Base-by-base conservation (phyloP, 2,888 invertebrate species). In the Eurytoma adleriae region DNA sequence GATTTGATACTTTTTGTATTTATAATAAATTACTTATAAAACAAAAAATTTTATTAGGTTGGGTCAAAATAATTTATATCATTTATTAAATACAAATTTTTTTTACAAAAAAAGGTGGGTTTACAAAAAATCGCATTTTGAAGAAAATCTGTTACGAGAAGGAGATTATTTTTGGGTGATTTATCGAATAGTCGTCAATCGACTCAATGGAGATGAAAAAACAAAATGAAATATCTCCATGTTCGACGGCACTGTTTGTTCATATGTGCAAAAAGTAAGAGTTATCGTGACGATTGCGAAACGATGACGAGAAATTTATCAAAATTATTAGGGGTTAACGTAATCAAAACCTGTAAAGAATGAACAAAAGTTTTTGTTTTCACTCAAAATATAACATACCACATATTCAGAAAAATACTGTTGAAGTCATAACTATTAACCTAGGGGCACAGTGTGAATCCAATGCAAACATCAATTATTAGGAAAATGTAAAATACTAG, bases 141-240 rank as follows among this genome's bases (percentile, higher is more conserved):
- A 68, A 68, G 67, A 67, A 59, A 30, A 56, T 16, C 16, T 3
- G 18, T 66, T 40, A 16, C 20, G 54, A 54, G n/a, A 52, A 66
- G 59, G 59, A 59, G 50, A 50, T 27, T 59, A 59, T 68, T 67
- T 68, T 59, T 52, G 75, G 66, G 56, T 57, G 52, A 59, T 27
- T 68, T 40, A 75, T 59, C 67, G 67, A 75, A 59, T 75, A 67
- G 59, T 59, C 75, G 75, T 68, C 75, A 59, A 75, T 75, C 75
- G 75, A 75, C 24, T 52, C 12, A 10, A 52, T 18, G 62, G 54
- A 50, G 62, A 27, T 54, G 30, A n/a, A n/a, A 50, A 64, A 2
- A 16, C 56, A 24, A 74, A 74, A 40, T 48, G 12, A 50, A 67
- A 57, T 27, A 18, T 27, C 75, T 67, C 18, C 67, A 40, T 27